Percentiles rank a stretch among this genome's conserved stretches.
These are phyloP conservation scores for Mesorhabditis spiculigera DNA, from an alignment of 2,888 invertebrate genomes.

Conservation along the genomic window DNA sequence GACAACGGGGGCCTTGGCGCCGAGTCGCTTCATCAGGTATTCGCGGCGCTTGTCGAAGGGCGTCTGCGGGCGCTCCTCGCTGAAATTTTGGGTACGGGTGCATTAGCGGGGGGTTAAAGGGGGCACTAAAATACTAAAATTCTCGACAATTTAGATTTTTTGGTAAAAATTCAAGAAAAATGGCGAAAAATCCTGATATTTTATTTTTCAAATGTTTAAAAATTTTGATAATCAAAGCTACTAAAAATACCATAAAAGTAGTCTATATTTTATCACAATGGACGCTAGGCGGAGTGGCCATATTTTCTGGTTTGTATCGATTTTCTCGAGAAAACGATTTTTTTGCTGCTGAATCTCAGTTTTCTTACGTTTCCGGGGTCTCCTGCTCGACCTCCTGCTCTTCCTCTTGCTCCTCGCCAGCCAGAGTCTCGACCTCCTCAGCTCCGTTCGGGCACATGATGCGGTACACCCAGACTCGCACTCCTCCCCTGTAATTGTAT, in stretches of 20 bases:
- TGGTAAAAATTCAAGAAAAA: constrained; percentile 7
- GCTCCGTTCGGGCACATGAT: constrained; percentile 39
- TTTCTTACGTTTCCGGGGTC: constrained; percentile 21
- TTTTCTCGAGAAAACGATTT: constrained; percentile 19
- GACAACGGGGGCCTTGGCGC: constrained; percentile 9
- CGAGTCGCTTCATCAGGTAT: constrained; percentile 20
- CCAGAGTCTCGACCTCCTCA: constrained; percentile 22
- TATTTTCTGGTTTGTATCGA: no score
- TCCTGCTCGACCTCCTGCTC: constrained; percentile 11
- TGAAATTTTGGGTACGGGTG: not conserved
- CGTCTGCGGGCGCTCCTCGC: constrained; percentile 5
- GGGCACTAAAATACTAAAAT: not conserved
- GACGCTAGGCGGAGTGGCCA: no score
- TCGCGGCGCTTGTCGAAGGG: constrained; percentile 17
- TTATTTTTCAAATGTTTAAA: no score
- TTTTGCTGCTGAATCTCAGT: constrained; percentile 17
- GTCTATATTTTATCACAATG: no score
- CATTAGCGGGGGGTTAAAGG: no score
- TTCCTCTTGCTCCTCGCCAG: constrained; percentile 7
- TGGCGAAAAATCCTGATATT: not conserved
- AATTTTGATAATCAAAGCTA: no score
- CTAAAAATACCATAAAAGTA: no score
- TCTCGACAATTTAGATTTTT: not conserved
- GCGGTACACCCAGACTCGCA: constrained; percentile 54
- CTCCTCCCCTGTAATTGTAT: no score